Base-by-base conservation (phyloP, 2,888 invertebrate species). In the Chrysopilus asiliformis region DNA sequence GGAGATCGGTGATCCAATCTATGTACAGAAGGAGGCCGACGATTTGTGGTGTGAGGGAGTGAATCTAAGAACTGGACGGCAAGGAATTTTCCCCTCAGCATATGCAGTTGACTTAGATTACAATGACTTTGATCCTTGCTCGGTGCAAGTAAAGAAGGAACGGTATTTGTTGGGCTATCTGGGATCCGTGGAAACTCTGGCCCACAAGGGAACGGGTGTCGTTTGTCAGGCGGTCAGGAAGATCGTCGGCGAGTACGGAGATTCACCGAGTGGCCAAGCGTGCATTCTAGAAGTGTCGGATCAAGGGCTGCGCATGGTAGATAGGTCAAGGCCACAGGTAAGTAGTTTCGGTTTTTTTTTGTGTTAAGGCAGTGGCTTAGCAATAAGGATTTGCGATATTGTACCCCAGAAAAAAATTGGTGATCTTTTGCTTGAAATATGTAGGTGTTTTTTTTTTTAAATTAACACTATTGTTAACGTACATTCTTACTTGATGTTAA, bases 41-140 rank as follows among this genome's bases (percentile, higher is more conserved):
- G 97, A 97, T 61, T 69, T 93, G 44, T 97, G 97, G 97, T 91
- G 90, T 62, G 91, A 93, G 76, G 95, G 94, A 31, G 87, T 95
- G 1, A 97, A 98, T 66, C 68, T 98, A 47, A 72, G 94, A 50
- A 90, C 93, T 3, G 91, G 90, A 10, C 75, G 87, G 46, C 80
- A 81, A 60, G 97, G 97, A 18, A 90, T 95, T 45, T 97, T 98
- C 56, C 97, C 97, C 3, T 86, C 91, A 41, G 94, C 94, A 10
- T 94, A 95, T 55, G 94, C 91, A 18, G 94, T 93, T 16, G 95
- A 98, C 57, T 79, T 94, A 66, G 93, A 94, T 53, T 90, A 94
- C 63, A 86, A 85, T 53, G 95, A 97, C 53, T 94, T 94, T 58
- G 91, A 94, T 61, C 84, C 89, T 4, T 72, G 79, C 28, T 78